Conservation (phyloP, 2,888 invertebrate species). For the Resseliella maxima region DNA sequence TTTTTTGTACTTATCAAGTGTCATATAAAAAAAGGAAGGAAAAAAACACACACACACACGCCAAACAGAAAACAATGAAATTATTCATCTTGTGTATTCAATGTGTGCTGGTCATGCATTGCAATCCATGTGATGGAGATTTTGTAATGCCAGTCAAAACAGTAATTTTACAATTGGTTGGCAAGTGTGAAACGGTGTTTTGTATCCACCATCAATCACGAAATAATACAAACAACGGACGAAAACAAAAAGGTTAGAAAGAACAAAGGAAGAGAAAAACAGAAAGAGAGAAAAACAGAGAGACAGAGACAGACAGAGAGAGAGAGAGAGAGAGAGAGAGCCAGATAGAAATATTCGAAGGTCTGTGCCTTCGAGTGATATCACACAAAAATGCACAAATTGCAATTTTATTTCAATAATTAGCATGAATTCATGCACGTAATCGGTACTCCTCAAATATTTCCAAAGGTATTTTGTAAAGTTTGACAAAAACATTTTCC, state of each 20-base stretch:
- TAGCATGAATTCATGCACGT: slow-evolving; percentile 8
- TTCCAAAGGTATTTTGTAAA: not conserved
- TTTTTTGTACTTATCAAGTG: slow-evolving; percentile 19
- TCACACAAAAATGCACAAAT: slow-evolving; percentile 10
- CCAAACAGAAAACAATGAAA: not conserved
- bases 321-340: too few relatives aligned
- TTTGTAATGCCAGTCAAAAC: slow-evolving; percentile 5
- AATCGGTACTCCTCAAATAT: not conserved
- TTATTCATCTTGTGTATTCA: slow-evolving; percentile 28
- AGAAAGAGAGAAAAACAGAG: too few relatives aligned
- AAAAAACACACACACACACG: not conserved
- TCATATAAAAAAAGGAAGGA: not conserved
- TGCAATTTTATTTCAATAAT: not conserved
- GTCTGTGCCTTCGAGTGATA: slow-evolving; percentile 19
- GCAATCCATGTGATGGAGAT: slow-evolving; percentile 36
- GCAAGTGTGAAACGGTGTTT: not conserved
- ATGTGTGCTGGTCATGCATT: not conserved
- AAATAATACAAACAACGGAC: slow-evolving; percentile 15
- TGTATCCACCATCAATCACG: not conserved
- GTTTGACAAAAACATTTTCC: not conserved
- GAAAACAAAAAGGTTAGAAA: too few relatives aligned
- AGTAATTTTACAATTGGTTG: not conserved
- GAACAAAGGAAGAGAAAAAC: too few relatives aligned
- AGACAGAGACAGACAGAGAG: too few relatives aligned
- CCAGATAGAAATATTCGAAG: too few relatives aligned